phyloP scores from a whole-genome alignment of 2,888 invertebrate genomes.

The Aporophyla nigra region DNA sequence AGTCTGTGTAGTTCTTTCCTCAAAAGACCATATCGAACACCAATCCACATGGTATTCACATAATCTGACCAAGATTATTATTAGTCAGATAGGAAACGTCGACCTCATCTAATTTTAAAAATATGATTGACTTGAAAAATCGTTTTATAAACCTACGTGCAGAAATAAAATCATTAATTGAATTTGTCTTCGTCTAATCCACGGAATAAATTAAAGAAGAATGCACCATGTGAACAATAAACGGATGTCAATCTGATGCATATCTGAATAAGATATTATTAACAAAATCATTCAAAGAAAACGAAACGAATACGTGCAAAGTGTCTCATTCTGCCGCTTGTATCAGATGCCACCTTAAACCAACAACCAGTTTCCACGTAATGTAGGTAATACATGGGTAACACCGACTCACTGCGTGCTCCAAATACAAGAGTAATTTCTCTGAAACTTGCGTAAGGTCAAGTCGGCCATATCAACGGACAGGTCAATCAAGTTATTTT shows the following conservation, averaged over 20 bases:
- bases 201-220: no score
- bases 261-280: constrained; percentile 14
- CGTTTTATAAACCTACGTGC: no score
- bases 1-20: no score
- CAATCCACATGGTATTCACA: no score
- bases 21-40: no score
- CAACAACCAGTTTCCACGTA: constrained; percentile 62
- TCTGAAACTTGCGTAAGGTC: constrained; percentile 68
- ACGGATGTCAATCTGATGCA: constrained; percentile 3
- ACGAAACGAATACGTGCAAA: neutral
- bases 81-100: no score
- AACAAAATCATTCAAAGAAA: constrained; percentile 12
- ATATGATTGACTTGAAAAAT: no score
- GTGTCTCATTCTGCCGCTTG: neutral
- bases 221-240: neutral
- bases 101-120: no score
- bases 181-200: neutral
- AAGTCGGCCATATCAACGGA: constrained; percentile 57
- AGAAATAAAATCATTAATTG: no score
- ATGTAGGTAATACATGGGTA: constrained; percentile 35
- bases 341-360: constrained; percentile 34
- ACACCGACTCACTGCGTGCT: constrained; percentile 47
- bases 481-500: constrained; percentile 60
- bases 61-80: no score
- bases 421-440: constrained; percentile 66